Conservation (phyloP, 1,140 invertebrate species). For the Radopholus similis region DNA sequence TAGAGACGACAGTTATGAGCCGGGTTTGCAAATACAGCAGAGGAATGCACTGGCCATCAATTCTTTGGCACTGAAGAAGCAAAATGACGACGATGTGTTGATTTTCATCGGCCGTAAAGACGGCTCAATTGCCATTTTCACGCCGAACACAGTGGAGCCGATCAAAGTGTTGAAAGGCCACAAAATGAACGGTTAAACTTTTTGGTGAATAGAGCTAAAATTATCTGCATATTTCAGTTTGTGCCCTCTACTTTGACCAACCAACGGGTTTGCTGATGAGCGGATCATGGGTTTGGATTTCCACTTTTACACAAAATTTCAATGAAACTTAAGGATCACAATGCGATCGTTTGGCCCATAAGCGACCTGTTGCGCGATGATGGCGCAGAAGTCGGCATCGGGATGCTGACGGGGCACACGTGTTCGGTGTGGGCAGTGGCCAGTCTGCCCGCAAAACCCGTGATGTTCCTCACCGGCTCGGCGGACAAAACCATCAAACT, state of each 20-base stretch:
- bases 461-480: constrained; percentile 64
- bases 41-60: constrained; percentile 16
- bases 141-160: constrained; percentile 6
- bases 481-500: constrained; percentile 85
- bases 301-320: neutral
- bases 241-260: constrained; percentile 25
- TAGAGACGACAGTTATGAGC: constrained; percentile 4
- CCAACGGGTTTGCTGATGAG: constrained; percentile 16
- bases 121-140: constrained; percentile 24
- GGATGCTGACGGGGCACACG: constrained; percentile 67
- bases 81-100: neutral
- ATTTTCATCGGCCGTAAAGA: constrained; percentile 25
- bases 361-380: constrained; percentile 15
- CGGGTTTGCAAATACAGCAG: neutral
- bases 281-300: constrained; percentile 11
- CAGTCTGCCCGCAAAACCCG: constrained; percentile 66
- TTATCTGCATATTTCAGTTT: constrained; percentile 29
- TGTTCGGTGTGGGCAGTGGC: constrained; percentile 82
- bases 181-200: constrained; percentile 17
- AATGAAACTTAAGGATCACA: constrained; percentile 36
- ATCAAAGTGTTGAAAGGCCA: constrained; percentile 14
- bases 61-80: constrained; percentile 11
- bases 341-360: constrained; percentile 49
- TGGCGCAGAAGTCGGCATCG: constrained; percentile 16
- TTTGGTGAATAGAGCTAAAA: too few relatives aligned